These are phyloP conservation scores for Balearica regulorum DNA, from an alignment of 2,797 vertebrate species.

Conservation along the genomic window DNA sequence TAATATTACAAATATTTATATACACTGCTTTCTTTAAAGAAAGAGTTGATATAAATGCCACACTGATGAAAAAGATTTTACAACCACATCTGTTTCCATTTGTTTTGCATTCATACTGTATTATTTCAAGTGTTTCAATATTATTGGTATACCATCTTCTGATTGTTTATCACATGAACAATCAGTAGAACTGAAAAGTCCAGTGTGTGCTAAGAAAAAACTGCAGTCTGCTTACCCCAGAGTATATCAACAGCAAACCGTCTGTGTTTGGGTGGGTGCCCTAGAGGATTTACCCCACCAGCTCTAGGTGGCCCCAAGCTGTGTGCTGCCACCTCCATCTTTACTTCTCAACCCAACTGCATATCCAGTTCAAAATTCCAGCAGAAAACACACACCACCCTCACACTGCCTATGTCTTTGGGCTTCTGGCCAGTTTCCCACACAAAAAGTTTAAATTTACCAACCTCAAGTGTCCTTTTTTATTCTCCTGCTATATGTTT, in stretches of 20 bases:
- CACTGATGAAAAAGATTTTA: neutral
- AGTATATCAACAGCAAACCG: neutral
- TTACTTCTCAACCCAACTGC: accelerated
- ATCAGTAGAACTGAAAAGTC: neutral
- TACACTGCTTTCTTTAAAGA: neutral
- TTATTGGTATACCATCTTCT: neutral
- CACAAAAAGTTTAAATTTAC: neutral
- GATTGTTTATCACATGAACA: neutral
- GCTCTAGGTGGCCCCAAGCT: neutral
- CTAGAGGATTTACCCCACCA: neutral
- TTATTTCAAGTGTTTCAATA: neutral
- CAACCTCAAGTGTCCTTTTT: neutral
- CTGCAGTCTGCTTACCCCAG: neutral
- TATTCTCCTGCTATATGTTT: neutral
- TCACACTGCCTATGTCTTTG: neutral
- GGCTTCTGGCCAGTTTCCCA: neutral
- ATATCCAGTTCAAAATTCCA: neutral
- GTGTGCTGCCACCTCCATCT: neutral
- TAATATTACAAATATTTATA: neutral
- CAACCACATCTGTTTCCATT: neutral
- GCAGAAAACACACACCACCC: neutral
- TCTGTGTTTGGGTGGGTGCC: neutral
- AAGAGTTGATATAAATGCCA: neutral
- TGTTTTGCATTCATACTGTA: neutral
- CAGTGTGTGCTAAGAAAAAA: neutral